Evolutionary conservation across 2,797 vertebrate genomes (phyloP), one percentile per base, ranked within the genome.

Genomic region (Sebastiscus albofasciatus): DNA sequence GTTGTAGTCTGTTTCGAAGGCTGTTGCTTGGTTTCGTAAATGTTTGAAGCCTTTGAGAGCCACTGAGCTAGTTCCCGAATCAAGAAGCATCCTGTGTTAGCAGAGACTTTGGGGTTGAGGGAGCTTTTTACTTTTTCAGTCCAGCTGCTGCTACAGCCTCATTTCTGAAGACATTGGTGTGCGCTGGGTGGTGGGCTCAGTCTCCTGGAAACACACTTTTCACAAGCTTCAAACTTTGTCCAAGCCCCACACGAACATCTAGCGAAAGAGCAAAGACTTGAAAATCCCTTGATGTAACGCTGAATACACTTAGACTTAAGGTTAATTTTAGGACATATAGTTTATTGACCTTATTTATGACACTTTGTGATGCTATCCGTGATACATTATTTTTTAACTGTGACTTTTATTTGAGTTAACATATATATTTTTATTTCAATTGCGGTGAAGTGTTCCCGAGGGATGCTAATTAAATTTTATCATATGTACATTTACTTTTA

Each of bases 1-100:
- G 82, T 68, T 77, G 42, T 58, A 52, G 65, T 74, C 67, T 68
- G 54, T 82, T 86, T 72, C 60, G 46, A 72, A 61, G 77, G 58
- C 64, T 77, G 65, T 73, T 64, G 22, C 75, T 72, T 39, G 18
- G 49, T 60, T 67, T 59, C 55, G 46, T 80, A 65, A 75, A 81
- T 73, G 31, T 83, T 64, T 83, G 7, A 81, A 75, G 52, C 24
- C 67, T 84, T 68, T 13, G 52, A 64, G 59, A 75, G 67, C 26
- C 65, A 70, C 59, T 42, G 71, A 72, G 71, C 54, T 59, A 72
- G 29, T 67, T 74, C 27, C 64, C 75, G 26, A 82, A 59, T 72
- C 67, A 72, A 68, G 62, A 10, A 52, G 72, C 46, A 49, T 76
- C 65, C 49, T 13, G 3, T 69, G 59, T 75, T 72, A 59, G 60